Conservation (phyloP, 2,113 vertebrate species). For the Smithornis capensis region DNA sequence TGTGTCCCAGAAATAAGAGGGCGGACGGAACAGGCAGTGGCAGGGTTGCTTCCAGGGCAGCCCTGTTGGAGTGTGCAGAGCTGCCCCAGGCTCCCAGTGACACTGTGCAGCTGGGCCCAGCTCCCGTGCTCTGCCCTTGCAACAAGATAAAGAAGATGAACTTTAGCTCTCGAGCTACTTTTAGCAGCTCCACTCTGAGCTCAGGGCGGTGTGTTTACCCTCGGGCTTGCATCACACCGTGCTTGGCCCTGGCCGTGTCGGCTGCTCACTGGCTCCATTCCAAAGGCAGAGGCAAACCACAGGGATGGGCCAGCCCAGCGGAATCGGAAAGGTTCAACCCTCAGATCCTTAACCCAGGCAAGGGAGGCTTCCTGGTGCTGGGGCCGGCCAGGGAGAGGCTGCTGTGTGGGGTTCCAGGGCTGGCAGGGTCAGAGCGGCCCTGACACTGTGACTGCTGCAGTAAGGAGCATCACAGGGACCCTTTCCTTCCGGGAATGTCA, state of each 20-base stretch:
- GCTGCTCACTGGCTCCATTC: neutral
- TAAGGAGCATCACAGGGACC: neutral
- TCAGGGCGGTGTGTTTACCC: neutral
- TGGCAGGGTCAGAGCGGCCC: neutral
- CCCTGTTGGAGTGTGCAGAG: accelerated
- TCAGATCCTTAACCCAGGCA: neutral
- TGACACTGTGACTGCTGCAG: neutral
- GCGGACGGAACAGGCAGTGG: neutral
- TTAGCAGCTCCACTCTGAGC: neutral
- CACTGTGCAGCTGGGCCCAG: accelerated
- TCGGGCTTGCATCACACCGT: neutral
- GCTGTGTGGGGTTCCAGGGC: accelerated
- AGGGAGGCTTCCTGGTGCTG: accelerated
- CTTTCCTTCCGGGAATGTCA: accelerated
- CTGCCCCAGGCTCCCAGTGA: neutral
- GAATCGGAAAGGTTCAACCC: neutral
- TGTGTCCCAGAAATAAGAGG: accelerated
- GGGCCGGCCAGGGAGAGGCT: neutral
- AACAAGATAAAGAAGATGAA: constrained; percentile 10
- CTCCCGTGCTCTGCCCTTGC: neutral
- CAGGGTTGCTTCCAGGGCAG: neutral
- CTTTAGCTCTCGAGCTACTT: constrained; percentile 5
- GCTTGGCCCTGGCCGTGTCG: neutral
- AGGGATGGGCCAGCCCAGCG: accelerated
- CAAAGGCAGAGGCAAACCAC: neutral